Base-by-base conservation (phyloP, 2,888 invertebrate genomes). In the Netelia virgata region DNA sequence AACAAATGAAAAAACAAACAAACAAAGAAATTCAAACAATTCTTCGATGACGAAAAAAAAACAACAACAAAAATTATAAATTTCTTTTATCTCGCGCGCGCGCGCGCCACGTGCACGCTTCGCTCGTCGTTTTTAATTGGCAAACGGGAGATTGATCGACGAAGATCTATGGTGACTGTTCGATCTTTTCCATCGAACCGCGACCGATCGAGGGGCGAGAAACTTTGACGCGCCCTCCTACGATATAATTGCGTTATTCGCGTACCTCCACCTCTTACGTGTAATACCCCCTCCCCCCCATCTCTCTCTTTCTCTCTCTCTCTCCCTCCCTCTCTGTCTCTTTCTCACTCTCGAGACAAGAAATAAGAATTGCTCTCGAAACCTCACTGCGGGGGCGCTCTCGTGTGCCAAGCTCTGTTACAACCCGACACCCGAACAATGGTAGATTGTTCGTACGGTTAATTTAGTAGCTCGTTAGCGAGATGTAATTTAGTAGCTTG, bases 391-490 rank as follows among this genome's bases (percentile, higher is more conserved):
- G 69, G 53, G 64, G 84, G 81, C 79, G 82, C 23, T 50, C 59
- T 53, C 43, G 72, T 74, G 61, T 85, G 63, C 18, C 50, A 63
- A 64, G 50, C 76, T 82, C 76, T 16, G 75, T 68, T 14, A 66
- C 76, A 28, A 47, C 20, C 68, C 81, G 84, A 84, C 81, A 81
- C 81, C 77, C 84, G 77, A 84, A 84, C 84, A 84, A 84, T 81
- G 84, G 84, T 74, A 74, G 81, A 84, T 84, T 84, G 73, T 82
- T 78, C 81, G 57, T 81, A 59, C 74, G 69, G 68, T 84, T 84
- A 86, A 86, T 86, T 86, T 82, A 86, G 85, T 86, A 85, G 73
- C 85, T 86, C 85, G 86, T 86, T 86, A 85, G 78, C 84, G 53
- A 57, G 74, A 74, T 80, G 77, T 84, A 63, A 82, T 86, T 86